Conservation (phyloP, 2,113 vertebrate species). For the Oreocharis arfaki region DNA sequence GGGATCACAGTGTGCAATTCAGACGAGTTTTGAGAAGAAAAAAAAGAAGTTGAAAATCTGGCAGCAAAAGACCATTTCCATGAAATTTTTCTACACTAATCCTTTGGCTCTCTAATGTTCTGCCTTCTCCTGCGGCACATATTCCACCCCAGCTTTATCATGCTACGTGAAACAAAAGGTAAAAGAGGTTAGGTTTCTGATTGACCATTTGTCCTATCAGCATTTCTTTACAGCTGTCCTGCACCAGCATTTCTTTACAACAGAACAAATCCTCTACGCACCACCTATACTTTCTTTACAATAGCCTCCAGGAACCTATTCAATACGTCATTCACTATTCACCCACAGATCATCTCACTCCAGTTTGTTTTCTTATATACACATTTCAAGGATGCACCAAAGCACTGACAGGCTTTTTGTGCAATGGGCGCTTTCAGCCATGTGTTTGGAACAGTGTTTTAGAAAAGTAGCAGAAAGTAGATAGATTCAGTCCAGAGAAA, state of each 20-base stretch:
- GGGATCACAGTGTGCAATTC: neutral
- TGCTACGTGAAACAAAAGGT: neutral
- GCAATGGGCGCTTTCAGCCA: neutral
- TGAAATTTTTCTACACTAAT: neutral
- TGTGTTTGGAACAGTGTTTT: neutral
- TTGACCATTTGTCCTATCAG: neutral
- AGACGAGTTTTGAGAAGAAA: neutral
- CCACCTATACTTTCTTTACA: neutral
- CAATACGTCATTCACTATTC: neutral
- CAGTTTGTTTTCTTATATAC: neutral
- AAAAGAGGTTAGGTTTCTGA: neutral
- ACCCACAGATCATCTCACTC: neutral
- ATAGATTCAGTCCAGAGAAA: neutral
- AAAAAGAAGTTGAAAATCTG: neutral
- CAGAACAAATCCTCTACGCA: neutral
- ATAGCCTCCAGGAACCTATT: neutral
- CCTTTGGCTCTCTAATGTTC: neutral
- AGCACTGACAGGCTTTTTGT: neutral
- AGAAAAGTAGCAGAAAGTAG: neutral
- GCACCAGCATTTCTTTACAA: neutral
- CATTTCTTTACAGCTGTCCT: neutral
- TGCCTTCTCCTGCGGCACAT: neutral
- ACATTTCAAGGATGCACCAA: neutral
- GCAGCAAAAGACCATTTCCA: neutral
- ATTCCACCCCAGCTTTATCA: neutral